These are phyloP conservation scores for Amblyteles armatorius DNA, from an alignment of 2,888 invertebrate species.

Conservation along the genomic window DNA sequence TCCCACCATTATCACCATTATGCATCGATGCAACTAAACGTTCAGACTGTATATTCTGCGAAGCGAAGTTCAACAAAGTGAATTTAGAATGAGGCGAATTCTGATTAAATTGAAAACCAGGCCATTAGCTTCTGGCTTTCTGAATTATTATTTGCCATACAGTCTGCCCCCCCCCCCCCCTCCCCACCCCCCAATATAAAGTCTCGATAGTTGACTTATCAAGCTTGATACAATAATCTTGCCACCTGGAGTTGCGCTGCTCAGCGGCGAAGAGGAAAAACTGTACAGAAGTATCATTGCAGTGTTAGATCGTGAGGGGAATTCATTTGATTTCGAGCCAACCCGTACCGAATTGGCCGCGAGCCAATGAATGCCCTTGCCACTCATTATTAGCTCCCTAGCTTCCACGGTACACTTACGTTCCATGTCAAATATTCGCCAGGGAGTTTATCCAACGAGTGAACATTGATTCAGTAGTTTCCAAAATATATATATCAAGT, in stretches of 20 bases:
- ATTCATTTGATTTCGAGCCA: slow-evolving; percentile 40
- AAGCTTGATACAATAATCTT: slow-evolving; percentile 40
- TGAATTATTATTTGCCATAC: neutral
- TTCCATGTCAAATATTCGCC: slow-evolving; percentile 33
- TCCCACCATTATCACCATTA: neutral
- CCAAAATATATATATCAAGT: neutral
- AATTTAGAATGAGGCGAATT: neutral
- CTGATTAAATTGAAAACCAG: neutral
- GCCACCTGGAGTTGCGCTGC: slow-evolving; percentile 25
- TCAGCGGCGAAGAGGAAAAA: slow-evolving; percentile 5
- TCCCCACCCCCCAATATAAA: neutral
- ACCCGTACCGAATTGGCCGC: slow-evolving; percentile 40
- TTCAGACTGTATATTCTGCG: neutral
- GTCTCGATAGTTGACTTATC: slow-evolving; percentile 26
- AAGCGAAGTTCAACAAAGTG: neutral
- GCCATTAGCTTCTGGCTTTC: neutral
- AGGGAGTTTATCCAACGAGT: slow-evolving; percentile 29
- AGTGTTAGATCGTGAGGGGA: slow-evolving; percentile 6
- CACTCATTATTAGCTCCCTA: slow-evolving; percentile 43
- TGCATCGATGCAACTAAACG: neutral
- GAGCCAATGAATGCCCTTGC: slow-evolving; percentile 49
- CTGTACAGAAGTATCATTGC: slow-evolving; percentile 18
- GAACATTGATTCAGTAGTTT: slow-evolving; percentile 22
- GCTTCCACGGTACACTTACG: slow-evolving; percentile 15
- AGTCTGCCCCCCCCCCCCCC: neutral